Percentiles rank a stretch among this genome's conserved stretches.
Evolutionary conservation across 2,888 invertebrate genomes (phyloP).

Genomic region (Tyria jacobaeae): DNA sequence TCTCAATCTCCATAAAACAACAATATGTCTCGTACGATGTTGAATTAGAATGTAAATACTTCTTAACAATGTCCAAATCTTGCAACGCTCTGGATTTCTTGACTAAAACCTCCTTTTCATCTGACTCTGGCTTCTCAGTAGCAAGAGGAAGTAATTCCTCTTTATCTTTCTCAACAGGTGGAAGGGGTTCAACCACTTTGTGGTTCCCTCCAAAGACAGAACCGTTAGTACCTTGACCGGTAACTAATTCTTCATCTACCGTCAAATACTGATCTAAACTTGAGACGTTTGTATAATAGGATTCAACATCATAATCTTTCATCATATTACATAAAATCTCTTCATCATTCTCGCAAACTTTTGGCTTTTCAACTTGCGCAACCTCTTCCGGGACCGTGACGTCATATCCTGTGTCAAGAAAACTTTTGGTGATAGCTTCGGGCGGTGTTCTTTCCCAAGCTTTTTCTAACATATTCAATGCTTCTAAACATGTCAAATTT

Average conservation of each 20-base stretch:
- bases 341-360: slow-evolving; percentile 54
- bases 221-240: slow-evolving; percentile 61
- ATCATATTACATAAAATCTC: slow-evolving; percentile 54
- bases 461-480: slow-evolving; percentile 57
- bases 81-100: slow-evolving; percentile 52
- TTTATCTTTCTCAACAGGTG: slow-evolving; percentile 34
- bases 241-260: slow-evolving; percentile 63
- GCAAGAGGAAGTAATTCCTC: slow-evolving; percentile 55
- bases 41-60: slow-evolving; percentile 50
- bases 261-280: slow-evolving; percentile 60
- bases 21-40: slow-evolving; percentile 51
- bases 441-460: slow-evolving; percentile 58
- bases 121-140: slow-evolving; percentile 51
- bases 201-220: slow-evolving; percentile 66
- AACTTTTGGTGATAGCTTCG: slow-evolving; percentile 54
- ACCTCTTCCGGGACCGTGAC: slow-evolving; percentile 43
- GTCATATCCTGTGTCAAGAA: slow-evolving; percentile 58
- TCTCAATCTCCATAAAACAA: slow-evolving; percentile 58
- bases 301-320: slow-evolving; percentile 58
- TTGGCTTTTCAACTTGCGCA: slow-evolving; percentile 33
- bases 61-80: slow-evolving; percentile 58
- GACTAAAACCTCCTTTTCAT: slow-evolving; percentile 50
- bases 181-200: slow-evolving; percentile 42
- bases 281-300: slow-evolving; percentile 52
- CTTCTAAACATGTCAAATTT: slow-evolving; percentile 61